Base-by-base conservation (phyloP, 2,113 vertebrate genomes). In the Neoarius graeffei region DNA sequence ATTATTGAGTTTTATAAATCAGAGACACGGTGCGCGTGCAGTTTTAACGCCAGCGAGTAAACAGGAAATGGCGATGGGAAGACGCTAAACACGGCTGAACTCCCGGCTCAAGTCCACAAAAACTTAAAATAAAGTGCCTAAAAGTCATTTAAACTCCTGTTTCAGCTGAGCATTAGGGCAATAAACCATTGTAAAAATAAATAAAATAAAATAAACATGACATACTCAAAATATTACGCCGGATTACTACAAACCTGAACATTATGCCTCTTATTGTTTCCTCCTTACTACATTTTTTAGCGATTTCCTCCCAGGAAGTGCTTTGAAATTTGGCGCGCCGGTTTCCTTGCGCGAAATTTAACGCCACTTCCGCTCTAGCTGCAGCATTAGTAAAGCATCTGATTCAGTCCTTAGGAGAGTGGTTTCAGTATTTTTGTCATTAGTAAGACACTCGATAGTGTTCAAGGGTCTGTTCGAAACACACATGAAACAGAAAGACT, bases 291-390 rank as follows among this genome's bases (percentile, higher is more conserved):
- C 50, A 59, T 76, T 89, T 81, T 86, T 77, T 85, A 82, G 76
- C 69, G 81, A 86, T 69, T 27, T 91, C 77, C 90, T 93, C 89
- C 88, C 93, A 91, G 93, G 95, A 96, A 96, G 95, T 95, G 85
- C 95, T 96, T 96, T 96, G 95, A 96, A 96, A 96, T 95, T 96
- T 96, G 95, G 95, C 95, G 95, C 95, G 95, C 92, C 95, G 71
- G 91, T 88, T 95, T 94, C 94, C 91, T 89, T 89, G 92, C 91
- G 91, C 93, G 89, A 86, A 77, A 85, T 23, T 0, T 0, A 0
- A 79, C 94, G 92, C 91, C 92, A 95, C 88, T 52, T 95, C 95
- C 95, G 90, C 64, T 71, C 7, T 30, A 27, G 19, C 19, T 81
- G 30, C 27, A 10, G 13, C 1, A 6, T 9, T 0, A 7, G 7